These are phyloP conservation scores for Drosophila kohkoa DNA, from an alignment of 1,140 invertebrate genomes.

Conservation along the genomic window DNA sequence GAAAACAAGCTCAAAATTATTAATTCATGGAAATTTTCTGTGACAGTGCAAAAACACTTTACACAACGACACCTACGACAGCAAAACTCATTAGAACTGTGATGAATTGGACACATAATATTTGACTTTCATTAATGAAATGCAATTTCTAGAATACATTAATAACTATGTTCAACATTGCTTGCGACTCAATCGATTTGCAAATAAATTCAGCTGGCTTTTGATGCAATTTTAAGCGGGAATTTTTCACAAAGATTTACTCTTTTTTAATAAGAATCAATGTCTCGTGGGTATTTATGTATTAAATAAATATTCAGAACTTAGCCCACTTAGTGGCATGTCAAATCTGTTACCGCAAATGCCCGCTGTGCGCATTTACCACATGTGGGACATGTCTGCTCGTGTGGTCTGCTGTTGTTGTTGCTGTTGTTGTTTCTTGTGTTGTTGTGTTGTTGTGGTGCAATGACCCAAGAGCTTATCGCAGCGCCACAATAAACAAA, in stretches of 20 bases:
- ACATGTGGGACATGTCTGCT: constrained; percentile 18
- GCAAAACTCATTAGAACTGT: not conserved
- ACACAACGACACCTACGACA: not conserved
- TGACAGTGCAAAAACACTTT: not conserved
- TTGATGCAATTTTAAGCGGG: not conserved
- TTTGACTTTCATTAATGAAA: constrained; percentile 1
- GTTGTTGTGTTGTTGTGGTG: constrained; percentile 13
- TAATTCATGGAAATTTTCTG: constrained; percentile 6
- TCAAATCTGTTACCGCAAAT: not conserved
- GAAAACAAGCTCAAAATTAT: constrained; percentile 3
- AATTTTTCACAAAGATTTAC: not conserved
- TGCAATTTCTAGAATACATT: not conserved
- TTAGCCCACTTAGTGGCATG: not conserved
- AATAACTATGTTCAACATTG: not conserved
- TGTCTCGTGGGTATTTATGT: not conserved
- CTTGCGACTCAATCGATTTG: not conserved
- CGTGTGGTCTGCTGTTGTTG: not conserved
- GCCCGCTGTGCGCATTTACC: constrained; percentile 13
- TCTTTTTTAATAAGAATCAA: not conserved
- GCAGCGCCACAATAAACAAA: constrained; percentile 66
- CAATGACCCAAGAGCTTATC: constrained; percentile 59
- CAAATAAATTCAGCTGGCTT: not conserved
- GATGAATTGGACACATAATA: not conserved
- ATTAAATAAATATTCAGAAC: not conserved
- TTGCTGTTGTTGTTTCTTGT: not conserved